A percentile compares a stretch with the other conserved stretches of the same genome.
These are phyloP conservation scores for Isurus oxyrinchus DNA, from an alignment of 2,113 vertebrate species.

Conservation along the genomic window DNA sequence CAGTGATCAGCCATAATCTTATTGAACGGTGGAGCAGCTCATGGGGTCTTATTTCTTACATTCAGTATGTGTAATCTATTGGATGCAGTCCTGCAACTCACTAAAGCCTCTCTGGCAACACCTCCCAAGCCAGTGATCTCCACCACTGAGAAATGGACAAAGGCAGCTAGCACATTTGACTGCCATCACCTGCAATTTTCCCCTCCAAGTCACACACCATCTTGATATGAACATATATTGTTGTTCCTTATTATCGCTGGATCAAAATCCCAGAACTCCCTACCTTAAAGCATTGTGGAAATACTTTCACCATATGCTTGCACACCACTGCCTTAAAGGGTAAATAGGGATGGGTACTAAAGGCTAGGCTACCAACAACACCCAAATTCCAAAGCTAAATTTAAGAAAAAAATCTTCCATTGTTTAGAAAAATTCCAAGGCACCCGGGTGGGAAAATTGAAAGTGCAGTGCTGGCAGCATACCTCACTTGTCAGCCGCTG, in stretches of 20 bases:
- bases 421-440: conserved; percentile 1
- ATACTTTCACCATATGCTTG: background rate
- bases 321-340: background rate
- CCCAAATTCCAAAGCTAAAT: background rate
- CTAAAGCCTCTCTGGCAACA: background rate
- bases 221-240: background rate
- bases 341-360: background rate
- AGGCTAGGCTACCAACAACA: background rate
- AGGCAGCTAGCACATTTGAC: background rate
- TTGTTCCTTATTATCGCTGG: background rate
- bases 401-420: background rate
- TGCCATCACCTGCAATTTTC: background rate
- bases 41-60: too few species aligned
- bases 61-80: background rate
- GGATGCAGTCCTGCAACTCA: background rate
- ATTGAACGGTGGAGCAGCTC: too few species aligned
- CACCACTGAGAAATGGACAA: background rate
- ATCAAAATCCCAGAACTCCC: background rate
- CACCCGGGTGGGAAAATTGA: background rate
- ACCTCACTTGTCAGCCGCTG: background rate
- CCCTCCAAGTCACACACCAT: background rate
- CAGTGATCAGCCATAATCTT: too few species aligned
- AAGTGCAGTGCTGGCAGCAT: background rate
- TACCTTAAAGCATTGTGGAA: background rate
- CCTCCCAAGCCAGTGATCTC: background rate